phyloP scores from a whole-genome alignment of 2,888 invertebrate species.

The Lasioglossum malachurum region DNA sequence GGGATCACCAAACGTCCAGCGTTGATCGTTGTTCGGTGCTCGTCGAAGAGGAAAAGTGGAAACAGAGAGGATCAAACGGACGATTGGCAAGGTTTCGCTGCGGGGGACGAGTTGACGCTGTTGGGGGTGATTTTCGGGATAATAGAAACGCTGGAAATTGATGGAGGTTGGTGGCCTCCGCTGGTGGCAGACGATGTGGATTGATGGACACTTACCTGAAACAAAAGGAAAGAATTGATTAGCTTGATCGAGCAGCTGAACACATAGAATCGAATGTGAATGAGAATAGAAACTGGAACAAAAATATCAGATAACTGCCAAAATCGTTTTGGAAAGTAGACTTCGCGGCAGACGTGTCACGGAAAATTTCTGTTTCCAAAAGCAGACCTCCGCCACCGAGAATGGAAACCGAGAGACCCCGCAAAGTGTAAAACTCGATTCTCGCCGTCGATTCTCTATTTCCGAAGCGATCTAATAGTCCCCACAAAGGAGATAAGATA shows the following conservation, averaged over 20 bases:
- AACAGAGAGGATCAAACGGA: neutral
- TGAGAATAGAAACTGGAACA: neutral
- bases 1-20: neutral
- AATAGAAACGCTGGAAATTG: neutral
- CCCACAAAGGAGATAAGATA: neutral
- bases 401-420: neutral
- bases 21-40: neutral
- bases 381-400: neutral
- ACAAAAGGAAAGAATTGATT: conserved; percentile 19
- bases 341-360: neutral
- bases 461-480: neutral
- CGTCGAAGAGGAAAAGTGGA: conserved; percentile 7
- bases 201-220: conserved; percentile 42
- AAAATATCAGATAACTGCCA: neutral
- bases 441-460: neutral
- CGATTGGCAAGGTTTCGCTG: neutral
- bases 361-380: neutral
- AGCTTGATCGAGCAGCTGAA: neutral
- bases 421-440: conserved; percentile 6
- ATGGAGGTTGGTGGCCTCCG: neutral
- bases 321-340: neutral
- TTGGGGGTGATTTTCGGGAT: conserved; percentile 4
- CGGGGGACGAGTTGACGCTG: neutral
- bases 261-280: neutral
- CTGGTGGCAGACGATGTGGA: neutral